Percentiles rank a stretch among this genome's conserved stretches.
Conservation (phyloP, 64 coral and sea anemone genomes). For the Trachythela sp. region DNA sequence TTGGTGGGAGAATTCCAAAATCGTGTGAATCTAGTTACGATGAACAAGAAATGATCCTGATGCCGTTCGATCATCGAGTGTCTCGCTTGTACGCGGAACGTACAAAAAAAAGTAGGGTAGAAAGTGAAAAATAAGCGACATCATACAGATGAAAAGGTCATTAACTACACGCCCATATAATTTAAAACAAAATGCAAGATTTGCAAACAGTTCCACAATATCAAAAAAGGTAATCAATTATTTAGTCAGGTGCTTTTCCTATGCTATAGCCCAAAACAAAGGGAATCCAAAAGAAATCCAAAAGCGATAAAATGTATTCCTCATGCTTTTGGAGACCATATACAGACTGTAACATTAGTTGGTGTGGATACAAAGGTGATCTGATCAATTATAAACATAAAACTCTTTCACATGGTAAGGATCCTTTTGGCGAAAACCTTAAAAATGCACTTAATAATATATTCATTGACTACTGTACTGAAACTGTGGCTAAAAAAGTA, state of each 20-base stretch:
- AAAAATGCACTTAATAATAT: not conserved
- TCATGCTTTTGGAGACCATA: slow-evolving; percentile 44
- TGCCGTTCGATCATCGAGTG: slow-evolving; percentile 21
- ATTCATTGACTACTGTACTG: not conserved
- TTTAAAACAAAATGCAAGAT: slow-evolving; percentile 37
- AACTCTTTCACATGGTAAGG: slow-evolving; percentile 5
- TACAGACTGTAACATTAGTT: slow-evolving; percentile 21
- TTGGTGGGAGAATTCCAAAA: slow-evolving; percentile 34
- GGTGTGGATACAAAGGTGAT: not conserved
- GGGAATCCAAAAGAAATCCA: slow-evolving; percentile 31
- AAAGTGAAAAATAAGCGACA: slow-evolving; percentile 41
- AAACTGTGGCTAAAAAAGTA: not conserved
- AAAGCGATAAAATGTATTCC: slow-evolving; percentile 31
- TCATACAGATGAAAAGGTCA: slow-evolving; percentile 44
- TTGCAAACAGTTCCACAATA: slow-evolving; percentile 3
- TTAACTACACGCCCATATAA: slow-evolving; percentile 46
- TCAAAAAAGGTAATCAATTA: not conserved
- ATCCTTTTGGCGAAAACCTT: not conserved
- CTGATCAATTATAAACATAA: not conserved
- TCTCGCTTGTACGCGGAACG: slow-evolving; percentile 31
- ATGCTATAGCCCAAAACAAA: slow-evolving; percentile 44
- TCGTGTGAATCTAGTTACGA: not conserved
- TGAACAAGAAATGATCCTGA: slow-evolving; percentile 39
- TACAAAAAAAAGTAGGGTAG: slow-evolving; percentile 13
- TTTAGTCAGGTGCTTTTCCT: slow-evolving; percentile 7